phyloP scores from a whole-genome alignment of 2,888 invertebrate genomes.

The Theristus sp. region DNA sequence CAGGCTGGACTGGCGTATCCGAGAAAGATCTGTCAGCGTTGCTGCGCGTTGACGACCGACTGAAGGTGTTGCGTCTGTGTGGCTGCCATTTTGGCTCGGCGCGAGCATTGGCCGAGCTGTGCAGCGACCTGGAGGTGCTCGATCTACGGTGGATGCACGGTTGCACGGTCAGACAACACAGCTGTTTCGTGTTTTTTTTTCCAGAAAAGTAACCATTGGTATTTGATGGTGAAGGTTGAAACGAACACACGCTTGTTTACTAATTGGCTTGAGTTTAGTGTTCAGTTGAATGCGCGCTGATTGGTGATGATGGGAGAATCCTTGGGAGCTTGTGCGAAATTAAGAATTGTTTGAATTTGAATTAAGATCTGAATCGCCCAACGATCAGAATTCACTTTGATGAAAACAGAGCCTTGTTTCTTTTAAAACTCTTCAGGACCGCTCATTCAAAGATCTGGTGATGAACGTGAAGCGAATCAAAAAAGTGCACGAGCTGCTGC shows the following conservation, averaged over 20 bases:
- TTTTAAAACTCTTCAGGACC: constrained; percentile 2
- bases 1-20: constrained; percentile 1
- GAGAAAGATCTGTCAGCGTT: not conserved
- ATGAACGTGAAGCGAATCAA: not conserved
- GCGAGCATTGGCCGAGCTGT: not conserved
- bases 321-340: too few relatives aligned
- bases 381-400: too few relatives aligned
- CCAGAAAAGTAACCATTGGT: too few relatives aligned
- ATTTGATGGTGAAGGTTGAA: too few relatives aligned
- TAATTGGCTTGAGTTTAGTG: too few relatives aligned
- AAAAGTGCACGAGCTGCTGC: not conserved
- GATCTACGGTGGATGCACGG: constrained; percentile 3
- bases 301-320: not conserved
- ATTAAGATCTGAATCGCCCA: too few relatives aligned
- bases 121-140: not conserved
- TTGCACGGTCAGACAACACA: not conserved
- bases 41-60: not conserved
- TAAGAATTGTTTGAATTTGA: not conserved
- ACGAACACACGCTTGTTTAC: too few relatives aligned
- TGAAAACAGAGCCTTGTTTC: too few relatives aligned
- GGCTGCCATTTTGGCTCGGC: constrained; percentile 1
- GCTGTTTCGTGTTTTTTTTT: not conserved
- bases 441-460: constrained; percentile 1
- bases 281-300: too few relatives aligned
- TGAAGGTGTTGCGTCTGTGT: not conserved